phyloP scores from a whole-genome alignment of 2,888 invertebrate species.

The Stenichneumon culpator region DNA sequence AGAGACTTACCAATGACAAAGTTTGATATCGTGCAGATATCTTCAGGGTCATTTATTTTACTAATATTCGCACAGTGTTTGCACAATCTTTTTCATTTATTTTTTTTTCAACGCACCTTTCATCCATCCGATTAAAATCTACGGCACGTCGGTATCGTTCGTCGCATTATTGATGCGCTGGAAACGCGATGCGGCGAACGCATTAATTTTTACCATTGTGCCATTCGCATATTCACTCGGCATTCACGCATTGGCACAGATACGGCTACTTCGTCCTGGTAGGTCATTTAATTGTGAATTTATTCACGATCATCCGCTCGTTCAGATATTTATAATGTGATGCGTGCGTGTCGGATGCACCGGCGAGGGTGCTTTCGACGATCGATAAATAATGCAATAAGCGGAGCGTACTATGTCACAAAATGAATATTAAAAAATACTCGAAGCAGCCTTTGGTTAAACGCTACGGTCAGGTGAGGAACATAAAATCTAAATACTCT shows the following conservation, averaged over 20 bases:
- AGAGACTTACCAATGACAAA: too few species aligned
- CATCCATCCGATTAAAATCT: slow-evolving; percentile 7
- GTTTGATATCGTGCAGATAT: too few species aligned
- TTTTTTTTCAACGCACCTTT: slow-evolving; percentile 16
- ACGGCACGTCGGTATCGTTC: neutral
- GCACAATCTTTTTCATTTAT: slow-evolving; percentile 1
- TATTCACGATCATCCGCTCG: slow-evolving; percentile 9
- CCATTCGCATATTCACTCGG: slow-evolving; percentile 34
- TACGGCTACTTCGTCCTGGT: slow-evolving; percentile 42
- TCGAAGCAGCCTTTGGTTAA: slow-evolving; percentile 78
- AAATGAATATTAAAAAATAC: slow-evolving; percentile 48
- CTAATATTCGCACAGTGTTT: slow-evolving; percentile 40
- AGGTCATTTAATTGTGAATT: slow-evolving; percentile 20
- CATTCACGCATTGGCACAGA: slow-evolving; percentile 61
- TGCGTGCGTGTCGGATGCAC: slow-evolving; percentile 25
- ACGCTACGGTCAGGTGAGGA: slow-evolving; percentile 73
- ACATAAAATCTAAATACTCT: slow-evolving; percentile 67
- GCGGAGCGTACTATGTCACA: slow-evolving; percentile 17
- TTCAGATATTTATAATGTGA: neutral
- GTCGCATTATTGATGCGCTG: slow-evolving; percentile 11
- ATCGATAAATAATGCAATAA: slow-evolving; percentile 63
- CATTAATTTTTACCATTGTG: slow-evolving; percentile 28
- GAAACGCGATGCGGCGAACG: neutral
- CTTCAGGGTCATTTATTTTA: neutral
- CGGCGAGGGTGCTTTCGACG: neutral